These are phyloP conservation scores for Paedocypris micromegethes DNA, from an alignment of 2,797 vertebrate species.

Conservation along the genomic window DNA sequence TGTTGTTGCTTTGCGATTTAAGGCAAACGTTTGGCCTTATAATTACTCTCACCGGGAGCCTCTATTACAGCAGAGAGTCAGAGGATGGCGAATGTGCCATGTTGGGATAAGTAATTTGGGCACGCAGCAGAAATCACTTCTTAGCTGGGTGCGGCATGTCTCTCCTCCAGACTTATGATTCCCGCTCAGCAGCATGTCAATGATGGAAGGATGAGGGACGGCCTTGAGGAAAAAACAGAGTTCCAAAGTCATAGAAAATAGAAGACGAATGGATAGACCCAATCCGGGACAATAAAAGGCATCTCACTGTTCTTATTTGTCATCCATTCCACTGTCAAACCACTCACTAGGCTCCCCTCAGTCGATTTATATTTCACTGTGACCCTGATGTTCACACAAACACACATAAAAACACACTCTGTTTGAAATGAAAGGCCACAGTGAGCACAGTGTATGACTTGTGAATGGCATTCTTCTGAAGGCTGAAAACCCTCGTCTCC, in stretches of 20 bases:
- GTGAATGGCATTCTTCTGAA: conserved; percentile 40
- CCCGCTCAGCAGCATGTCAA: conserved; percentile 31
- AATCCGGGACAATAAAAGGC: conserved; percentile 42
- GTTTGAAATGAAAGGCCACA: conserved; percentile 22
- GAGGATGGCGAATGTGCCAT: conserved; percentile 55
- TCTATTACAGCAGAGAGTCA: conserved; percentile 52
- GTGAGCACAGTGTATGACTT: conserved; percentile 32
- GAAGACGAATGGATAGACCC: conserved; percentile 36
- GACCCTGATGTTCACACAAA: conserved; percentile 18
- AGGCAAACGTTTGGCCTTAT: conserved; percentile 55
- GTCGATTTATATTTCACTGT: conserved; percentile 44
- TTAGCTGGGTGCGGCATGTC: conserved; percentile 45
- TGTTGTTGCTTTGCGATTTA: conserved; percentile 43
- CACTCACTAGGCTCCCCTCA: conserved; percentile 21
- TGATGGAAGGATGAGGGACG: conserved; percentile 23
- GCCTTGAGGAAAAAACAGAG: conserved; percentile 35
- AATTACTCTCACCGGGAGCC: conserved; percentile 63
- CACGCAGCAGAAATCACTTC: conserved; percentile 31
- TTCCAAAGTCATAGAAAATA: conserved; percentile 26
- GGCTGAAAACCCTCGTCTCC: conserved; percentile 18
- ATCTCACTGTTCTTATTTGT: conserved; percentile 40
- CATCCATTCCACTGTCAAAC: conserved; percentile 37
- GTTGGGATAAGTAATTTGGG: conserved; percentile 53
- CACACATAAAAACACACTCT: not conserved
- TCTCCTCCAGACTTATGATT: conserved; percentile 40